Conservation (phyloP, 2,888 invertebrate genomes). For the Netelia inedita region DNA sequence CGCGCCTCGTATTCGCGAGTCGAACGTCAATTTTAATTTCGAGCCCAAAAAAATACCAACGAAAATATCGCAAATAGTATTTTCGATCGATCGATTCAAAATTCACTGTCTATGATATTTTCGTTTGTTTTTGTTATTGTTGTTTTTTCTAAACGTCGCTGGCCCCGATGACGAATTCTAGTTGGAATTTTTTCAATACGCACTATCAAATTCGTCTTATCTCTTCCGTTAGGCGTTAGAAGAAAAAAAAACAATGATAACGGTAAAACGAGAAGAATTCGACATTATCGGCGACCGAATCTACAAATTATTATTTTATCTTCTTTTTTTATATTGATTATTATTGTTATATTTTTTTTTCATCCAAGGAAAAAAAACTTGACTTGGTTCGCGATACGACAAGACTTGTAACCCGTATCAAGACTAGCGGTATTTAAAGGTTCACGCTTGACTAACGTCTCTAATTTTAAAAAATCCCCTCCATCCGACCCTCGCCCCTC, state of each 20-base stretch:
- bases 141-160: background rate
- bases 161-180: background rate
- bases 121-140: no score
- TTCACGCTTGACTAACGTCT: conserved; percentile 85
- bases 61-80: background rate
- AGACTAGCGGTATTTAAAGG: conserved; percentile 84
- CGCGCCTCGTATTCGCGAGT: conserved; percentile 15
- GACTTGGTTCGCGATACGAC: conserved; percentile 53
- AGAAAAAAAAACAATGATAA: background rate
- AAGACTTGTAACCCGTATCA: conserved; percentile 83
- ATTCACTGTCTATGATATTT: background rate
- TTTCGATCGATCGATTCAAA: background rate
- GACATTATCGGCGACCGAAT: conserved; percentile 38
- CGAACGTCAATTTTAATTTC: conserved; percentile 37
- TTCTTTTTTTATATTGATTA: background rate
- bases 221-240: background rate
- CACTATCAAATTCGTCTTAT: conserved; percentile 33
- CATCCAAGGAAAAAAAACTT: conserved; percentile 13
- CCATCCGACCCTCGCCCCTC: background rate
- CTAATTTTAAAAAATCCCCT: conserved; percentile 73
- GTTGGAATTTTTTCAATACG: conserved; percentile 1
- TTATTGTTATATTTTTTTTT: conserved; percentile 14
- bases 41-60: background rate
- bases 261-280: conserved; percentile 21
- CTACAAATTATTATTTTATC: conserved; percentile 9